A percentile compares a stretch with the other conserved stretches of the same genome.
These are phyloP conservation scores for Euwallacea similis DNA, from an alignment of 1,140 invertebrate species.

Conservation along the genomic window DNA sequence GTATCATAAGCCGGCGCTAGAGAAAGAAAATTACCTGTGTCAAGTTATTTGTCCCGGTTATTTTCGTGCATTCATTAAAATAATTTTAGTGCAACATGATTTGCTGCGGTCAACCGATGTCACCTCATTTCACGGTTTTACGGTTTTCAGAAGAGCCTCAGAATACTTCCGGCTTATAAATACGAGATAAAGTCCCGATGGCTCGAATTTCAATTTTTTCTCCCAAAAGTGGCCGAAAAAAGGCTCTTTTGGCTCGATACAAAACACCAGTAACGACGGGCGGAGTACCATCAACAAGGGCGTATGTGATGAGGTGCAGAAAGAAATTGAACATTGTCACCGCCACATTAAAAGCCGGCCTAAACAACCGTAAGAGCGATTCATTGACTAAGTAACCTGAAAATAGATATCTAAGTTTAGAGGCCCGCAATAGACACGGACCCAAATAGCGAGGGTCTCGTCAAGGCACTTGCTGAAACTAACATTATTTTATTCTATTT, in stretches of 20 bases:
- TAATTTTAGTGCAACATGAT: slow-evolving; percentile 3
- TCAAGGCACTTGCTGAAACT: slow-evolving; percentile 13
- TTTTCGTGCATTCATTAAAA: slow-evolving; percentile 18
- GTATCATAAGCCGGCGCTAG: too few relatives aligned
- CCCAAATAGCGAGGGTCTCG: slow-evolving; percentile 16
- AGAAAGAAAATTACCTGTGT: background rate
- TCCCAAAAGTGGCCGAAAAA: too few relatives aligned
- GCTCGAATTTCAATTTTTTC: too few relatives aligned
- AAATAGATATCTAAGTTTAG: slow-evolving; percentile 43
- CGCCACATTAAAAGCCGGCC: slow-evolving; percentile 24
- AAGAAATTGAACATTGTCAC: slow-evolving; percentile 34
- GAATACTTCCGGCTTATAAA: background rate
- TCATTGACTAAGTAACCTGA: slow-evolving; percentile 42
- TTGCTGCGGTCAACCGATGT: slow-evolving; percentile 6
- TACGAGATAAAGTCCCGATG: too few relatives aligned
- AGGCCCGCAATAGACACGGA: slow-evolving; percentile 21
- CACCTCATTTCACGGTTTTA: slow-evolving; percentile 10
- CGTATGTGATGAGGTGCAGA: slow-evolving; percentile 35
- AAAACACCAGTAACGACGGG: background rate
- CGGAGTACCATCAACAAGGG: slow-evolving; percentile 18
- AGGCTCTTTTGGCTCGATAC: too few relatives aligned
- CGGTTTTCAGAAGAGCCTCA: background rate
- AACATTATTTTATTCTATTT: slow-evolving; percentile 6
- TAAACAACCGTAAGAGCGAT: slow-evolving; percentile 25
- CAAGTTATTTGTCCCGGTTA: slow-evolving; percentile 4